These are phyloP conservation scores for Myrmophylax atrothorax DNA, from an alignment of 2,113 vertebrate genomes.

Conservation along the genomic window DNA sequence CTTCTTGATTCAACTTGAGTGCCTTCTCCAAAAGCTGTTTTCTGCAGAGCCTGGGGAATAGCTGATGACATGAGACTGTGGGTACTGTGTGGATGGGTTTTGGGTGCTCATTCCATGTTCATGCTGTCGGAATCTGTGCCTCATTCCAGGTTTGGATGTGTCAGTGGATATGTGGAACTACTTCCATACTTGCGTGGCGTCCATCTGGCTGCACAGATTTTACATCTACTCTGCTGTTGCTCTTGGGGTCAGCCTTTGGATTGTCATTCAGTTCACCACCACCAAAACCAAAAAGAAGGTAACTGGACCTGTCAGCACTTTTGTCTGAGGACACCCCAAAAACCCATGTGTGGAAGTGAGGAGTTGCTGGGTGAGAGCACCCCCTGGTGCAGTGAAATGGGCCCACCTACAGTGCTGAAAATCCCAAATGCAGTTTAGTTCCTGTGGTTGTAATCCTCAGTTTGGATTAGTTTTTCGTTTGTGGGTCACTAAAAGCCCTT, in stretches of 20 bases:
- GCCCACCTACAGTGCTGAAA: not conserved
- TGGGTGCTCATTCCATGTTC: not conserved
- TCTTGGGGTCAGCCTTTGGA: slow-evolving; percentile 82
- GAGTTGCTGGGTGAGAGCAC: not conserved
- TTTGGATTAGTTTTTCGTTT: not conserved
- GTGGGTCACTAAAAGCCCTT: not conserved
- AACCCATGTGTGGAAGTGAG: not conserved
- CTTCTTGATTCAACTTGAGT: not conserved
- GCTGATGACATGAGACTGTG: not conserved
- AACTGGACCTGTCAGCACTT: not conserved
- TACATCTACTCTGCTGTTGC: slow-evolving; percentile 86
- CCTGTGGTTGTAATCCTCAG: not conserved
- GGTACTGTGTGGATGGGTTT: not conserved
- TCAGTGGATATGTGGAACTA: slow-evolving; percentile 59
- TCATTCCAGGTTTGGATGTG: slow-evolving; percentile 26
- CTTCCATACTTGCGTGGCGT: slow-evolving; percentile 58
- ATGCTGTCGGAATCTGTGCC: not conserved
- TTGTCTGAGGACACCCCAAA: not conserved
- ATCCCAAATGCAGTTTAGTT: not conserved
- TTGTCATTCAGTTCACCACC: slow-evolving; percentile 74
- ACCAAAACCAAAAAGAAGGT: slow-evolving; percentile 75
- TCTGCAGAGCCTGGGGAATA: not conserved
- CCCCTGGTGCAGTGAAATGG: not conserved
- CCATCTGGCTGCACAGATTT: slow-evolving; percentile 85
- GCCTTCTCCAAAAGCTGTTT: not conserved